Conservation (phyloP, 2,113 vertebrate genomes). For the Hylia prasina region DNA sequence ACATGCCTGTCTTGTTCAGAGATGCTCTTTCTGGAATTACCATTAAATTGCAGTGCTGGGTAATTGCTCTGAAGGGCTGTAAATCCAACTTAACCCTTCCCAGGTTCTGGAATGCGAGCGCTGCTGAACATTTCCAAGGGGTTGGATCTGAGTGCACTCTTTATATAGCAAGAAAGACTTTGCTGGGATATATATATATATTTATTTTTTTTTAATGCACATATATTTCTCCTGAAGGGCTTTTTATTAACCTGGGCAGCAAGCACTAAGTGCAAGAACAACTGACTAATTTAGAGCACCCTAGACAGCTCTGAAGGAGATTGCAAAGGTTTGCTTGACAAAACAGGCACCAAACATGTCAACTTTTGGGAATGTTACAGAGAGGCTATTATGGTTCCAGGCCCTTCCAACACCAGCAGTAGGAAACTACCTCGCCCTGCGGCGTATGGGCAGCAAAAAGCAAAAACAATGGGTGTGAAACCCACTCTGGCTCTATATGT, state of each 20-base stretch:
- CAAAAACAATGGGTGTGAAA: constrained; percentile 18
- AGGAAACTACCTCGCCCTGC: constrained; percentile 42
- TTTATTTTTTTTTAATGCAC: background rate
- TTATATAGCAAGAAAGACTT: constrained; percentile 25
- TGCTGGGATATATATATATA: background rate
- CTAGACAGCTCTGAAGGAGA: constrained; percentile 7
- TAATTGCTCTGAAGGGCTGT: constrained; percentile 17
- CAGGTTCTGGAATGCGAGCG: background rate
- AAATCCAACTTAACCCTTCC: constrained; percentile 52
- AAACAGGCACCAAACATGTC: constrained; percentile 54
- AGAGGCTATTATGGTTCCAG: background rate
- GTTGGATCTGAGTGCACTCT: background rate
- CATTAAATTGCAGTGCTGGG: constrained; percentile 21
- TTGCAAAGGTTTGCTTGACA: constrained; percentile 37
- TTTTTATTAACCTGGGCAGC: constrained; percentile 27
- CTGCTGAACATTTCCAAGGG: background rate
- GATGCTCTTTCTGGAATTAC: constrained; percentile 56
- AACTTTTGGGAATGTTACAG: constrained; percentile 29
- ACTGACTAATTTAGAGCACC: constrained; percentile 38
- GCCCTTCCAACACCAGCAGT: background rate
- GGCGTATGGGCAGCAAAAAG: background rate
- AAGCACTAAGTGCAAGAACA: background rate
- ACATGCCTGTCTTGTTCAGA: constrained; percentile 46
- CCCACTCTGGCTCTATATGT: background rate
- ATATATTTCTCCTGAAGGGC: constrained; percentile 40